Evolutionary conservation across 2,888 invertebrate species (phyloP).

Genomic region (Meghimatium bilineatum): DNA sequence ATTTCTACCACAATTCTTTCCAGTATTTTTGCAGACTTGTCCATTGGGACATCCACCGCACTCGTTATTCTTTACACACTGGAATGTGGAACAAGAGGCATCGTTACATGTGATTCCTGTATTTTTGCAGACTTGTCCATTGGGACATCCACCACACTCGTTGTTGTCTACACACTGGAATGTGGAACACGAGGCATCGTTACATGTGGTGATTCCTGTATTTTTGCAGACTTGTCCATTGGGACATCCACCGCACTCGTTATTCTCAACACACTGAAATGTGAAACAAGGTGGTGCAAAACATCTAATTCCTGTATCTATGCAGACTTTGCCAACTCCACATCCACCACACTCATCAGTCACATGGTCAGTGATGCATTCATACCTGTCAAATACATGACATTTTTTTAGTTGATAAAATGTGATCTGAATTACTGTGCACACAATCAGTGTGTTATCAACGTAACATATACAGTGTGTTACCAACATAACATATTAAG

Average conservation of each 20-base stretch:
- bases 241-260: slow-evolving; percentile 21
- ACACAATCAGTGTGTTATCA: too few relatives aligned
- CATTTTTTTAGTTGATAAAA: background rate
- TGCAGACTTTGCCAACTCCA: background rate
- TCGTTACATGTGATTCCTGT: background rate
- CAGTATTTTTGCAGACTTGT: slow-evolving; percentile 15
- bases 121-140: slow-evolving; percentile 12
- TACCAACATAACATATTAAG: too few relatives aligned
- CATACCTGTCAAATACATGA: background rate
- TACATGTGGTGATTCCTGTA: slow-evolving; percentile 8
- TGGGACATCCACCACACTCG: slow-evolving; percentile 22
- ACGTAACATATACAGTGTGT: too few relatives aligned
- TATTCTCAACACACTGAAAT: background rate
- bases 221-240: slow-evolving; percentile 10
- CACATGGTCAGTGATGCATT: background rate
- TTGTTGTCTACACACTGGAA: slow-evolving; percentile 4
- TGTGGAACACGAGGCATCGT: background rate
- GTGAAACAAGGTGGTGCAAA: background rate
- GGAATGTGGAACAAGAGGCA: background rate
- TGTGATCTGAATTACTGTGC: background rate
- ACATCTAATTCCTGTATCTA: slow-evolving; percentile 12
- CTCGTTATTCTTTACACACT: slow-evolving; percentile 7
- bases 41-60: slow-evolving; percentile 22
- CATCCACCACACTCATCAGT: slow-evolving; percentile 12
- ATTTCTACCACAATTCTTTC: background rate